Evolutionary conservation across 2,113 vertebrate genomes (phyloP), one percentile per base, ranked within the genome.

Genomic region (Alligator mississippiensis): DNA sequence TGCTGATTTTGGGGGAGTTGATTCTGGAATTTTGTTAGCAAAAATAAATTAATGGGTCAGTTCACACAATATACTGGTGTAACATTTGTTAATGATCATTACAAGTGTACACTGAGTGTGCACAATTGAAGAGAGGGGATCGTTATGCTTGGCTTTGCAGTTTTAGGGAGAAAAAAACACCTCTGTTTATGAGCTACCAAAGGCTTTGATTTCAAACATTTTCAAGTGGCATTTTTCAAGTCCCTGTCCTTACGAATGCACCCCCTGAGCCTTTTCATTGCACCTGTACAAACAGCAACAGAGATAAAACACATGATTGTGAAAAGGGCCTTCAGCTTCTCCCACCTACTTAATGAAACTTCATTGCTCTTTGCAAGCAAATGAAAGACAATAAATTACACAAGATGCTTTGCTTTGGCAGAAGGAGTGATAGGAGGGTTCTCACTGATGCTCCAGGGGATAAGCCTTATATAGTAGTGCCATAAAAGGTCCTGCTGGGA

Each of bases 231-330:
- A 94, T 97, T 93, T 95, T 95, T 90, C 82, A 96, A 95, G 91
- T 68, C 77, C n/a, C 77, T 93, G 77, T 84, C 90, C 92, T 94
- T 94, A 91, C 94, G 96, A 92, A 93, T 93, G 94, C 1, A 4
- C 85, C 91, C 84, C 95, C 84, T 94, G 88, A 96, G 92, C 93
- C 89, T 90, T 89, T 79, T 77, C 93, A 92, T 76, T 82, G 89
- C 97, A 97, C 97, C 96, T 98, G 95, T 97, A 97, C 92, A 97
- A 97, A 97, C 95, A 97, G 84, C 96, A 97, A 95, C 96, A 97
- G 96, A 96, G 93, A 95, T 70, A 96, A 96, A 96, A 96, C 97
- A 95, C 61, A 59, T 89, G 87, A 93, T 55, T 92, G 87, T 81
- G 89, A 97, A 95, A 96, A 97, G 57, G 82, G 87, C 96, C 92